Conservation (phyloP, 2,797 vertebrate genomes). For the Glossophaga mutica region DNA sequence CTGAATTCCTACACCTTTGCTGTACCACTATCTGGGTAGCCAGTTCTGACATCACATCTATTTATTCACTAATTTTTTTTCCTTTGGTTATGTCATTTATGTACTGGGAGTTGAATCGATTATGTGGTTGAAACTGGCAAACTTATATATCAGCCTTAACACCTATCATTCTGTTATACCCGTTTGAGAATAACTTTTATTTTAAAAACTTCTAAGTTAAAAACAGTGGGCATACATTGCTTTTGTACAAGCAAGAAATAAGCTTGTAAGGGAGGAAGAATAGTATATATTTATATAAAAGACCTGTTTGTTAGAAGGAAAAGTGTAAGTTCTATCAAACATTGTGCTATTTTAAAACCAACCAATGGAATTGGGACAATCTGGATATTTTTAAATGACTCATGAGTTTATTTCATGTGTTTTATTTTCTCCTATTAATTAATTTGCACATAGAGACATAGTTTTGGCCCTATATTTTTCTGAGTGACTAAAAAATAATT, state of each 20-base stretch:
- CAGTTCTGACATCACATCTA: neutral
- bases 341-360: conserved; percentile 18
- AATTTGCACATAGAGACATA: neutral
- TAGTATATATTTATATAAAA: neutral
- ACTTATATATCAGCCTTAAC: neutral
- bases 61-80: neutral
- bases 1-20: neutral
- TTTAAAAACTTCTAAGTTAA: neutral
- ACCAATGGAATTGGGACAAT: neutral
- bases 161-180: neutral
- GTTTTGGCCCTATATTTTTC: neutral
- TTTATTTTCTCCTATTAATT: neutral
- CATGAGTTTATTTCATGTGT: conserved; percentile 2
- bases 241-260: neutral
- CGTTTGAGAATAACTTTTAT: neutral
- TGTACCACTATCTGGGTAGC: neutral
- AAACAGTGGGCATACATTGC: neutral
- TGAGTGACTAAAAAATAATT: conserved; percentile 1
- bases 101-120: neutral
- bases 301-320: neutral
- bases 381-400: neutral
- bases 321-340: neutral
- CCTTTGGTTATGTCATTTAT: neutral
- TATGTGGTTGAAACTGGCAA: neutral
- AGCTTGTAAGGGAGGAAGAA: neutral